Base-by-base conservation (phyloP, 1,140 invertebrate species). In the Calephelis nemesis region DNA sequence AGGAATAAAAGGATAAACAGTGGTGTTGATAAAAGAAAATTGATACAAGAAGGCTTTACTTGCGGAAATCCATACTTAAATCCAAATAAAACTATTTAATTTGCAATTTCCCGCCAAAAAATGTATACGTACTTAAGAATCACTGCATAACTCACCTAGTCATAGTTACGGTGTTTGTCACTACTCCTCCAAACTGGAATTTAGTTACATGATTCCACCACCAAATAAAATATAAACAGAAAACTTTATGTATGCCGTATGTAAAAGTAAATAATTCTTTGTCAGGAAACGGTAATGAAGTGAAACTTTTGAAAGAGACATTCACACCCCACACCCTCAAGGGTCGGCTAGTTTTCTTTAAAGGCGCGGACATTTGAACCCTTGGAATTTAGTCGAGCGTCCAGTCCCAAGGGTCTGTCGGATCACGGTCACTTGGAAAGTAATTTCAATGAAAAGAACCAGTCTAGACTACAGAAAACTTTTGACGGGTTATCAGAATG, bases 271-370 rank as follows among this genome's bases (percentile, higher is more conserved):
- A 58, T 7, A 40, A 60, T 12, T 60, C 54, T n/a, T 39, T n/a
- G 54, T 39, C 54, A 60, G 39, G 30, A 60, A 60, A 60, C 54
- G 30, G 40, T 60, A 60, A 60, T 60, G 54, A 75, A 75, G 73
- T 76, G 78, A 73, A 83, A 85, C 74, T 84, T 83, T 75, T 82
- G 82, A 84, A 85, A 85, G 75, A 77, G 78, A 80, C 76, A 77
- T 87, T 87, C 81, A 85, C 87, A 85, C 87, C 84, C 84, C 74
- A 72, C 70, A 67, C 71, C 72, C 71, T 79, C 78, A 78, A 85
- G 83, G 87, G 81, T 87, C 83, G 79, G 77, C 82, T 79, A 81
- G 85, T 78, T 87, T 86, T 86, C 83, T 84, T 87, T 88, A 87
- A 87, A 86, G 85, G 83, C 76, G 76, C 77, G 81, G 81, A 84